Base-by-base conservation (phyloP, 2,797 vertebrate species). In the Cephalopachus bancanus region DNA sequence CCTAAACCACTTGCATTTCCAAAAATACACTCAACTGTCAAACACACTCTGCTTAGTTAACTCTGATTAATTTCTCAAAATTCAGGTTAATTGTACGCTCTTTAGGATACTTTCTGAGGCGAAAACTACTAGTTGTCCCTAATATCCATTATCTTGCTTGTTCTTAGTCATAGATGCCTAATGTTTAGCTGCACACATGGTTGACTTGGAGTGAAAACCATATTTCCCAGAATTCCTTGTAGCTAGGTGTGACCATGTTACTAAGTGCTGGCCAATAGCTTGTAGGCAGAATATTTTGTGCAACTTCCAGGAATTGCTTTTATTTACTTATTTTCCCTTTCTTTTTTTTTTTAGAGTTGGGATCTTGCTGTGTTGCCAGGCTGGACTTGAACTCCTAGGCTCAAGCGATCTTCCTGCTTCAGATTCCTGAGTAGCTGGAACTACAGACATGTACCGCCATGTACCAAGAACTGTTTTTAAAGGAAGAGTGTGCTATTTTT, bases 171-270 rank as follows among this genome's bases (percentile, higher is more conserved):
- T 26, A 49, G 44, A 93, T 30, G 20, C n/a, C 71, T 78, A 49
- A 16, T 60, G 65, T 96, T 95, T 49, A 90, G 69, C n/a, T 59
- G 33, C 3, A 51, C 11, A 64, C 7, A 7, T 74, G 44, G 11
- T 74, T 83, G 60, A 60, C 37, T 49, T 55, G 60, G 75, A 91
- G 28, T 89, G 55, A 96, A 97, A 91, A 71, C 22, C 12, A 0
- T 51, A 26, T 67, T 97, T 91, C 62, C 30, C n/a, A 59, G 97
- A 91, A 94, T 84, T 91, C 89, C 22, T 93, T 67, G 75, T n/a
- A 87, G 86, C 65, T 87, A 78, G 71, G 59, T 89, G 49, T 79
- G 78, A 91, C 64, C 37, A 37, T 37, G 37, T 37, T 2, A 37
- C 37, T 85, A 76, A 91, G 59, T 26, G 17, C 53, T 86, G 55